phyloP scores from a whole-genome alignment of 2,888 invertebrate species.

The Scrobipalpa costella region DNA sequence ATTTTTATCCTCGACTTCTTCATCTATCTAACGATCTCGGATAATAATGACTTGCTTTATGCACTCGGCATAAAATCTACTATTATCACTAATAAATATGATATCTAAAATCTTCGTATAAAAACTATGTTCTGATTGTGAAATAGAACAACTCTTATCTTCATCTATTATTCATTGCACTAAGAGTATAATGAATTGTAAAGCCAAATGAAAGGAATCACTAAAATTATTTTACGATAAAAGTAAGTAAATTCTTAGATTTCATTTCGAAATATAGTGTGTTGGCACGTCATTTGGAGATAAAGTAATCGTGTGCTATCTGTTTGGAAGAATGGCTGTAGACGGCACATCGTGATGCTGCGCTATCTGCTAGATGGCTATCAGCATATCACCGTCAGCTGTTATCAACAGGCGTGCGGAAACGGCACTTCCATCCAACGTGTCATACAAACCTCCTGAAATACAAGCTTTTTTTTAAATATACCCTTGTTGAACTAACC shows the following conservation, averaged over 20 bases:
- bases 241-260: slow-evolving; percentile 6
- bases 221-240: background rate
- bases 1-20: no score
- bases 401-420: slow-evolving; percentile 65
- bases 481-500: background rate
- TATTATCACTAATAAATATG: background rate
- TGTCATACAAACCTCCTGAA: background rate
- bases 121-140: slow-evolving; percentile 9
- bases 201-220: background rate
- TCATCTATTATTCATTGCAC: background rate
- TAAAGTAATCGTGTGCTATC: slow-evolving; percentile 62
- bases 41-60: no score
- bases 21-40: no score
- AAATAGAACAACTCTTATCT: slow-evolving; percentile 13
- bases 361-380: slow-evolving; percentile 64
- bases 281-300: slow-evolving; percentile 44
- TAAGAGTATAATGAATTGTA: background rate
- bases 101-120: slow-evolving; percentile 5
- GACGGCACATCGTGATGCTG: slow-evolving; percentile 47
- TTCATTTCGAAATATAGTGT: slow-evolving; percentile 13
- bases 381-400: slow-evolving; percentile 40
- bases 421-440: slow-evolving; percentile 49
- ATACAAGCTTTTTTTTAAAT: background rate
- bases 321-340: slow-evolving; percentile 45
- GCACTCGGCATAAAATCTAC: background rate